Percentiles rank a stretch among this genome's conserved stretches.
These are phyloP conservation scores for Columba janthina DNA, from an alignment of 2,113 vertebrate genomes.

Conservation along the genomic window DNA sequence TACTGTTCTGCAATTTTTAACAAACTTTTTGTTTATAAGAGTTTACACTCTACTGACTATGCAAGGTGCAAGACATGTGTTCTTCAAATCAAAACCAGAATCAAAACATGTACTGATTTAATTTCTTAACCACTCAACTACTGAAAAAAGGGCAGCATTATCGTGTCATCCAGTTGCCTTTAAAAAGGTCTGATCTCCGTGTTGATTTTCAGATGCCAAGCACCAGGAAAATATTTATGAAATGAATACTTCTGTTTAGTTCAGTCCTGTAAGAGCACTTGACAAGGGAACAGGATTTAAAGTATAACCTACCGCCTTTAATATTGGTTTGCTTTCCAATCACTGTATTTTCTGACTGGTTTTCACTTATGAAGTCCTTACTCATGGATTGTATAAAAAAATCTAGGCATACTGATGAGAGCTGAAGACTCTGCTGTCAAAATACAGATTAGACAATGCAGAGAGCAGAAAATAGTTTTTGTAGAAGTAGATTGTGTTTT, in stretches of 20 bases:
- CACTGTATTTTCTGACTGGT: background rate
- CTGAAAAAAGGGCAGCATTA: background rate
- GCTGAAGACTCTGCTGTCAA: background rate
- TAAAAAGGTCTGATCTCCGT: background rate
- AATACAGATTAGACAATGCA: background rate
- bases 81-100: background rate
- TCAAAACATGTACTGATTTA: accelerated
- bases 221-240: background rate
- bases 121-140: background rate
- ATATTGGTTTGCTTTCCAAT: background rate
- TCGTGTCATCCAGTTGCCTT: background rate
- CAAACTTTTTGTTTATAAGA: background rate
- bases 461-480: background rate
- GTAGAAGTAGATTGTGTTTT: background rate
- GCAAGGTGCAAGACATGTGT: background rate
- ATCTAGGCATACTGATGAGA: background rate
- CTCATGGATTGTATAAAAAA: background rate
- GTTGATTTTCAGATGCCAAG: background rate
- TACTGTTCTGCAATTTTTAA: background rate
- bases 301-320: background rate
- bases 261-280: background rate
- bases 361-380: background rate
- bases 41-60: background rate
- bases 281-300: background rate
- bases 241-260: background rate